A percentile compares a stretch with the other conserved stretches of the same genome.
Evolutionary conservation across 2,113 vertebrate genomes (phyloP).

Genomic region (Vombatus ursinus): DNA sequence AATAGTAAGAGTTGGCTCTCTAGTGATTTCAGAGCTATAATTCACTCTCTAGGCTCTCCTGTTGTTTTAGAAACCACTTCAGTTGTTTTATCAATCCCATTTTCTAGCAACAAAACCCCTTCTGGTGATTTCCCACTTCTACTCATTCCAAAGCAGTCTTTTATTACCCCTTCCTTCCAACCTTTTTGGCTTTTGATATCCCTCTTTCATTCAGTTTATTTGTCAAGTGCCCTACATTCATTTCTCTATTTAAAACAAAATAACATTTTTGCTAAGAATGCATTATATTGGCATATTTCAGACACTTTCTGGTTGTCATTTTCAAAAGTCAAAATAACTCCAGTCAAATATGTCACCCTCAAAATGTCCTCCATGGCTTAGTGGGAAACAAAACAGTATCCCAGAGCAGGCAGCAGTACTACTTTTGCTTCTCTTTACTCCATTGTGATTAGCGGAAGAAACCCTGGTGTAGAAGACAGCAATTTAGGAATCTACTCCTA

Average conservation of each 20-base stretch:
- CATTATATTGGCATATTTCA: slow-evolving; percentile 21
- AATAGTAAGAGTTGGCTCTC: slow-evolving; percentile 60
- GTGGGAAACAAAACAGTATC: not conserved
- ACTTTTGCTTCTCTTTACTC: not conserved
- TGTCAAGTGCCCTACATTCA: slow-evolving; percentile 25
- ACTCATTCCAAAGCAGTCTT: slow-evolving; percentile 25
- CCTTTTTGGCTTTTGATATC: not conserved
- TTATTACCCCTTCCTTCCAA: not conserved
- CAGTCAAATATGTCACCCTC: not conserved
- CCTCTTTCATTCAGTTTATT: not conserved
- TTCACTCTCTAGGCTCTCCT: not conserved
- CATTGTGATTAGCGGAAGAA: not conserved
- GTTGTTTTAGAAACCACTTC: slow-evolving; percentile 55
- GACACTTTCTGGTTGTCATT: slow-evolving; percentile 2
- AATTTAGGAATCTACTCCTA: not conserved
- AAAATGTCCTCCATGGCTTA: not conserved
- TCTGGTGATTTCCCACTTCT: slow-evolving; percentile 20
- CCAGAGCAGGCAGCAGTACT: not conserved
- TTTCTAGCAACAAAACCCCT: not conserved
- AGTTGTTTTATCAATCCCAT: not conserved
- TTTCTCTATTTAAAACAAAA: not conserved
- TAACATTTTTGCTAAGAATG: not conserved
- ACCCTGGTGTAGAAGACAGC: not conserved
- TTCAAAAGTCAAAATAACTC: not conserved
- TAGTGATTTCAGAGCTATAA: slow-evolving; percentile 51